Evolutionary conservation across 2,113 vertebrate genomes (phyloP).

Genomic region (Ahaetulla prasina): DNA sequence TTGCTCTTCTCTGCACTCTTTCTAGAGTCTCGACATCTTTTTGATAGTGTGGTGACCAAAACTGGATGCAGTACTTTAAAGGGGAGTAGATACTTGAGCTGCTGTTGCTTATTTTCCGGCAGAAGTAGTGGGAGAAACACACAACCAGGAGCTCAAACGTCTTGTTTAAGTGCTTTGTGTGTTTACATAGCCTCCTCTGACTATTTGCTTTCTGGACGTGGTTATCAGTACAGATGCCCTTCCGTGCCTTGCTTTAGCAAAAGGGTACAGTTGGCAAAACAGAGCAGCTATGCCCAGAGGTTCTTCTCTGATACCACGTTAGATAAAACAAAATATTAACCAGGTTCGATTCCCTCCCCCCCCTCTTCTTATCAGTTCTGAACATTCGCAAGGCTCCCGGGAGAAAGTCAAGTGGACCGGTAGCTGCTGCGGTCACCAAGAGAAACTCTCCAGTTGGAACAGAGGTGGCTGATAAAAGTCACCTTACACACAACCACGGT

Average conservation of each 20-base stretch:
- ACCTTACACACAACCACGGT: not conserved
- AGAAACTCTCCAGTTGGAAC: not conserved
- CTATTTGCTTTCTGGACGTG: not conserved
- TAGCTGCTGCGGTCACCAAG: not conserved
- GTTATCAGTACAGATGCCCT: not conserved
- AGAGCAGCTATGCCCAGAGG: not conserved
- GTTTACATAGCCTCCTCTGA: not conserved
- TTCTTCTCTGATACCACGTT: not conserved
- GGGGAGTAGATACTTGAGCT: not conserved
- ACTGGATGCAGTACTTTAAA: too few species aligned
- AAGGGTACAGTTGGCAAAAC: not conserved
- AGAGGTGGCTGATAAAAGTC: not conserved
- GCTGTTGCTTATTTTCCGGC: not conserved
- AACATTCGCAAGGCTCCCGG: not conserved
- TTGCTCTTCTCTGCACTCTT: too few species aligned
- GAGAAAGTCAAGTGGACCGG: not conserved
- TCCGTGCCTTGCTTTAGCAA: not conserved
- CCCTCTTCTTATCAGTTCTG: not conserved
- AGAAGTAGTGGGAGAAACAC: not conserved
- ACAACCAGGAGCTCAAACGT: not conserved
- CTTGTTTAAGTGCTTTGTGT: not conserved
- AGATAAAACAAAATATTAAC: not conserved
- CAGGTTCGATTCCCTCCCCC: not conserved
- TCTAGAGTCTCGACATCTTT: too few species aligned
- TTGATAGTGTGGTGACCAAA: too few species aligned